Evolutionary conservation across 2,113 vertebrate genomes (phyloP).

Genomic region (Porphyrio hochstetteri): DNA sequence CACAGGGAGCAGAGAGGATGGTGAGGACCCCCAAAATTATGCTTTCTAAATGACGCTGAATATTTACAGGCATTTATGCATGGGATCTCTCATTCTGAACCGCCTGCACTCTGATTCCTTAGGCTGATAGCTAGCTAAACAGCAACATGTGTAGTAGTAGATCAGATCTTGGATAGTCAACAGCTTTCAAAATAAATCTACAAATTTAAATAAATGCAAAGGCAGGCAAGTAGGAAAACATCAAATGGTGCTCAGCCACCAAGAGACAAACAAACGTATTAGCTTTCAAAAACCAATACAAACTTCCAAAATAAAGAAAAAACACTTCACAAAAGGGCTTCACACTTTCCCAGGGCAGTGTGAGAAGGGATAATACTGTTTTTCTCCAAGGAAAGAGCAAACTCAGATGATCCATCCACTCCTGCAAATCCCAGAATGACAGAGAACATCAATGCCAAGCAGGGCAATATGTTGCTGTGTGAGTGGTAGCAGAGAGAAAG

Average conservation of each 20-base stretch:
- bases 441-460: slow-evolving; percentile 1
- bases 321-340: not conserved
- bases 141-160: not conserved
- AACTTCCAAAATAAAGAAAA: not conserved
- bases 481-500: slow-evolving; percentile 38
- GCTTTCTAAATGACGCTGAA: not conserved
- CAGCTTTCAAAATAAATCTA: not conserved
- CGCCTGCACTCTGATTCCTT: not conserved
- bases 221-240: not conserved
- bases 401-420: not conserved
- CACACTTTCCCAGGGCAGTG: not conserved
- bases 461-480: slow-evolving; percentile 48
- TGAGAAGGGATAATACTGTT: not conserved
- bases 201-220: not conserved
- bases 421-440: not conserved
- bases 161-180: not conserved
- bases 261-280: not conserved
- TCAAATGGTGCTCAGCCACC: not conserved
- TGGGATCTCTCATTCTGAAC: not conserved
- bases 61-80: not conserved
- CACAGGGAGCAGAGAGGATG: not conserved
- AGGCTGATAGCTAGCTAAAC: not conserved
- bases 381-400: not conserved
- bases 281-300: not conserved
- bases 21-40: not conserved